These are phyloP conservation scores for Chroicocephalus ridibundus DNA, from an alignment of 2,113 vertebrate species.

Conservation along the genomic window DNA sequence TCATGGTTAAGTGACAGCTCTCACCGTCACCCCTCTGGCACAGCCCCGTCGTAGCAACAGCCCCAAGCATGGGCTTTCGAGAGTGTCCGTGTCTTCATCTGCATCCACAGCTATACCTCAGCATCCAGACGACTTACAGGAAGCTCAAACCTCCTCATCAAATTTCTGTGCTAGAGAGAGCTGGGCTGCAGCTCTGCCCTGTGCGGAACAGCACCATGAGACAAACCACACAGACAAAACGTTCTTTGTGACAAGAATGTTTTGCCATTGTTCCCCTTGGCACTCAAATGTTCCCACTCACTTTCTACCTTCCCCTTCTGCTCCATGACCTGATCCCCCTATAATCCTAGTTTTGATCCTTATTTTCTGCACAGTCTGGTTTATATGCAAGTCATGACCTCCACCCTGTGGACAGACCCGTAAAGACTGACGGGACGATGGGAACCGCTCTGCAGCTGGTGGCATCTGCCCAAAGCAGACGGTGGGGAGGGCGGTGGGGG, in stretches of 20 bases:
- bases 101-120: neutral
- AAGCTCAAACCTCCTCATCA: neutral
- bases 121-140: neutral
- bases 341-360: neutral
- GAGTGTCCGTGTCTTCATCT: neutral
- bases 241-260: neutral
- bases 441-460: neutral
- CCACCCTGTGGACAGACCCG: conserved; percentile 1
- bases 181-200: neutral
- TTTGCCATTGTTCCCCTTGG: neutral
- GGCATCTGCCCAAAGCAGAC: neutral
- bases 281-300: neutral
- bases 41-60: rapidly evolving
- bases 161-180: neutral
- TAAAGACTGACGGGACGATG: neutral
- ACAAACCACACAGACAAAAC: neutral
- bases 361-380: neutral
- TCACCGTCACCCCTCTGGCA: neutral
- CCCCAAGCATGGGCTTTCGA: rapidly evolving
- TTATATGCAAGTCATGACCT: conserved; percentile 23
- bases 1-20: neutral
- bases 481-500: neutral
- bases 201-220: neutral
- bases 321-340: neutral
- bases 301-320: neutral